Base-by-base conservation (phyloP, 1,140 invertebrate species). In the Uloborus diversus region DNA sequence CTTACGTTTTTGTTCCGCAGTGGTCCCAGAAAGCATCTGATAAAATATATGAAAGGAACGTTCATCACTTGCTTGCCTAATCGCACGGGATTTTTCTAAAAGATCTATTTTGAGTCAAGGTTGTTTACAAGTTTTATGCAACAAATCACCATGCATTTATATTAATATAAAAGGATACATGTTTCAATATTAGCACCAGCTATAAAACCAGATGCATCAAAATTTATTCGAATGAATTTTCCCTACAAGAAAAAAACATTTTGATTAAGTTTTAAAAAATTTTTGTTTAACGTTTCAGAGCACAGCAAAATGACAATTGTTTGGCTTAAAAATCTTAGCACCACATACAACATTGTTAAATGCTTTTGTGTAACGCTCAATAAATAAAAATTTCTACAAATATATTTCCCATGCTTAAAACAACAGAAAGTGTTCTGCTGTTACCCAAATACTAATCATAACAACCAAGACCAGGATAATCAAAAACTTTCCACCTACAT, bases 181-280 rank as follows among this genome's bases (percentile, higher is more conserved):
- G 89, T 90, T 83, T 91, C 90, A 85, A 99, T 99, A 86, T 99
- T 99, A 81, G 98, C 98, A 82, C 98, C 98, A 79, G 96, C 96
- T 83, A 99, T 99, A 86, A 96, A 99, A 49, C 98, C 98, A 42
- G 96, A 98, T 59, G 96, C 94, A 89, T 99, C 98, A 88, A 99
- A 99, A 88, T 99, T 99, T 86, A 99, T 99, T 84, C 98, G 91
- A 85, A 99, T 99, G 86, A 99, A 99, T 93, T 99, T 99, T 84
- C 98, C 98, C 98, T 99, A 88, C 66, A 84, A 84, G 20, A 25
- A 33, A 75, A 76, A 66, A 82, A 82, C 57, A n/a, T n/a, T n/a
- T n/a, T n/a, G n/a, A n/a, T n/a, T n/a, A n/a, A n/a, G 51, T 20
- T 25, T 57, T 57, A 25, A 57, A 56, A 56, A 56, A 7, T 56